Evolutionary conservation across 1,140 invertebrate species (phyloP).

Genomic region (Physella acuta): DNA sequence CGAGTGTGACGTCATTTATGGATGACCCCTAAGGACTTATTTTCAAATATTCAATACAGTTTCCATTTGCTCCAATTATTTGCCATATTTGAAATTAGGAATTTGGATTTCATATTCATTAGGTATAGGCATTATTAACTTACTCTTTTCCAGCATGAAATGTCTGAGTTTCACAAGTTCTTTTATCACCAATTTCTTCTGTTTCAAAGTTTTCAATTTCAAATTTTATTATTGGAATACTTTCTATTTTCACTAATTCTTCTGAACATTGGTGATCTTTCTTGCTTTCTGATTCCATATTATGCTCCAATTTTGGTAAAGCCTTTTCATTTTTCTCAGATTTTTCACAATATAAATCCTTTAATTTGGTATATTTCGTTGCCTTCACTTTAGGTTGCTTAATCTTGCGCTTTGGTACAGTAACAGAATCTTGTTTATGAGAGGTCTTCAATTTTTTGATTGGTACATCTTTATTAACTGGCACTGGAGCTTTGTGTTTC

Average conservation of each 20-base stretch:
- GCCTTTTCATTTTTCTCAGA: conserved; percentile 3
- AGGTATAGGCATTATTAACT: not conserved
- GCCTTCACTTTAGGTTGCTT: conserved; percentile 5
- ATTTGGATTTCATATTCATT: not conserved
- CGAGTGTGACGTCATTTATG: no score
- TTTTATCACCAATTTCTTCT: conserved; percentile 4
- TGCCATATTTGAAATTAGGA: no score
- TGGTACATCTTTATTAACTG: not conserved
- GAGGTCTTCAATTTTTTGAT: not conserved
- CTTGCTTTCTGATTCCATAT: not conserved
- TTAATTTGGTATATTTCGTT: conserved; percentile 9
- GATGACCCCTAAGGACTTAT: no score
- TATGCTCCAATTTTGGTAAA: not conserved
- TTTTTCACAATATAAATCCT: not conserved
- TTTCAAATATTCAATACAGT: no score
- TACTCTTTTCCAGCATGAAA: conserved; percentile 6
- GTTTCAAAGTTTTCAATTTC: not conserved
- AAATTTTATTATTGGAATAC: not conserved
- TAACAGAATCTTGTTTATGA: not conserved
- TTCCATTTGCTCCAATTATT: no score
- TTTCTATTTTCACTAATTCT: not conserved
- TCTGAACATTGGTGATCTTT: not conserved
- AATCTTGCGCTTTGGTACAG: not conserved
- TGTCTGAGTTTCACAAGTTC: conserved; percentile 2
- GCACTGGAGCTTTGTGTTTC: not conserved